These are phyloP conservation scores for silkworm (Bombyx mori) DNA, from an alignment of 1,140 invertebrate species.

Conservation along the genomic window DNA sequence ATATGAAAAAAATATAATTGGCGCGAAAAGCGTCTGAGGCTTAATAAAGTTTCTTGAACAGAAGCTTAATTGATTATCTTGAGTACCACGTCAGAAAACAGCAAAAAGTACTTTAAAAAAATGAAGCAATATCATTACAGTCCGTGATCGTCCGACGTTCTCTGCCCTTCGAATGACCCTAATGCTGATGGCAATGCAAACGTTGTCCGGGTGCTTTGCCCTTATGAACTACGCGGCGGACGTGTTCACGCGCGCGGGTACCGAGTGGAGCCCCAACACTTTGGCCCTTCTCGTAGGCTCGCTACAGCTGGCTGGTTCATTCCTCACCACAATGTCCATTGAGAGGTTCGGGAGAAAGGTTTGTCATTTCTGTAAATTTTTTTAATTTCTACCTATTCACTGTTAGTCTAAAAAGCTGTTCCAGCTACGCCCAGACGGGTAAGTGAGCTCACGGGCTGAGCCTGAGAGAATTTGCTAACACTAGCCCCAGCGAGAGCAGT, in stretches of 20 bases:
- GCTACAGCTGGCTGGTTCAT: slow-evolving; percentile 29
- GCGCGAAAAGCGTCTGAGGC: too few species aligned
- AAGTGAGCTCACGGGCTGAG: too few species aligned
- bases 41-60: too few species aligned
- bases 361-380: background rate
- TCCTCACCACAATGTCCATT: slow-evolving; percentile 31
- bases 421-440: too few species aligned
- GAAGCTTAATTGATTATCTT: too few species aligned
- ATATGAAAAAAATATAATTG: too few species aligned
- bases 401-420: too few species aligned
- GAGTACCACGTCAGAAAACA: too few species aligned
- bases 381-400: too few species aligned
- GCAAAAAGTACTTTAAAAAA: background rate
- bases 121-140: slow-evolving; percentile 11
- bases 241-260: slow-evolving; percentile 26
- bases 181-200: slow-evolving; percentile 32
- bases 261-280: slow-evolving; percentile 28
- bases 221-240: slow-evolving; percentile 37
- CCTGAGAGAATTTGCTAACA: too few species aligned
- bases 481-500: too few species aligned
- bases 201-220: slow-evolving; percentile 35
- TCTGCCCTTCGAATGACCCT: slow-evolving; percentile 29
- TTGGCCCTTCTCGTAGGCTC: slow-evolving; percentile 27
- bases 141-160: slow-evolving; percentile 24
- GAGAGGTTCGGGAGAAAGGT: slow-evolving; percentile 39